Conservation (phyloP, 2,888 invertebrate species). For the Drosophila fungiperda region DNA sequence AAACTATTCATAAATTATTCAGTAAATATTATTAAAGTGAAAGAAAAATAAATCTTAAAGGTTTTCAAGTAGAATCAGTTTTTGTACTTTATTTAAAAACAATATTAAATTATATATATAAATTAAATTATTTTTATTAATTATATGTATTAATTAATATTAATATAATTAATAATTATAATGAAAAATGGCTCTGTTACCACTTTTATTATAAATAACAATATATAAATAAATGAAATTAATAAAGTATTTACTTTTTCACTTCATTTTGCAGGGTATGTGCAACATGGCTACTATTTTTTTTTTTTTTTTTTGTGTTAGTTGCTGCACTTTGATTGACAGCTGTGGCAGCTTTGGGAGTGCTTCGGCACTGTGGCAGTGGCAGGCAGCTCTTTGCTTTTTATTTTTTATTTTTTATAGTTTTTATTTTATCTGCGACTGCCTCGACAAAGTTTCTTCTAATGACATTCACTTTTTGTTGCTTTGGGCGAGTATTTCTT, state of each 20-base stretch:
- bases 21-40: background rate
- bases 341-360: slow-evolving; percentile 66
- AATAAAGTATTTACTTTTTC: background rate
- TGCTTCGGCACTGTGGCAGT: slow-evolving; percentile 40
- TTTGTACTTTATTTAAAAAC: background rate
- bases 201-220: background rate
- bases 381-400: slow-evolving; percentile 38
- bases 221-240: background rate
- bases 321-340: slow-evolving; percentile 69
- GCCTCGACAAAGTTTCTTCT: slow-evolving; percentile 66
- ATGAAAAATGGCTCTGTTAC: background rate
- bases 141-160: no score
- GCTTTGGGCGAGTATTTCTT: slow-evolving; percentile 40
- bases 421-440: slow-evolving; percentile 65
- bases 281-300: background rate
- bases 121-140: no score
- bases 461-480: slow-evolving; percentile 75
- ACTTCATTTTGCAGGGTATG: background rate
- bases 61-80: background rate
- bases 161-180: no score
- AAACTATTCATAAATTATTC: background rate
- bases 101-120: no score
- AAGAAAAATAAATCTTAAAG: background rate
- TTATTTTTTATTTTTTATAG: slow-evolving; percentile 12
- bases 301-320: slow-evolving; percentile 18